Evolutionary conservation across 2,797 vertebrate genomes (phyloP), one percentile per base, ranked within the genome.

Genomic region (Anguilla pacifica): DNA sequence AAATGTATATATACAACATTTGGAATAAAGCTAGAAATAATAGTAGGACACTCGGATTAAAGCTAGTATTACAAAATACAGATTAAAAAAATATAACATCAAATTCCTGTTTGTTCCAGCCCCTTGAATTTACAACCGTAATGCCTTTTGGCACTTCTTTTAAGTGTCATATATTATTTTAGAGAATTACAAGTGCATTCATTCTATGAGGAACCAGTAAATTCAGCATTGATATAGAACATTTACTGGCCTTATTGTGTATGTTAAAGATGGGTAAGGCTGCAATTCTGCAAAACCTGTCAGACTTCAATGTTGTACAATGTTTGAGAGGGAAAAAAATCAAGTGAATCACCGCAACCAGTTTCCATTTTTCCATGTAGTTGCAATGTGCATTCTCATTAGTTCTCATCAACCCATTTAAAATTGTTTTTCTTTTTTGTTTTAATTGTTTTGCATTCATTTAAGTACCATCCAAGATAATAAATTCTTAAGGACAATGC

Each of bases 251-350:
- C 11, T 17, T 70, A 67, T 77, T 86, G 83, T 84, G 15, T 51
- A 72, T 49, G 64, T 77, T 39, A 85, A 87, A 87, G 51, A 85
- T 89, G 86, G 88, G 85, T 59, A 87, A 89, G 79, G 85, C 22
- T 74, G 79, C 22, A 72, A 67, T 74, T 74, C 28, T 25, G 31
- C 25, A 6, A 64, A 64, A 64, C 15, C 25, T 22, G 61, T 64
- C 61, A 64, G 61, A 64, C 61, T 3, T 64, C 1, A 64, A 64
- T 55, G 53, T 55, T 55, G 6, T 19, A 19, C 6, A 64, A n/a
- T n/a, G 19, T 19, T 64, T 19, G 22, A 22, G 61, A 22, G 2
- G 19, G 19, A 6, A 19, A 15, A 22, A 35, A 74, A 13, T 74
- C 4, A 74, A 13, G 10, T 13, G 10, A 35, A 13, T 15, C 13